Evolutionary conservation across 1,140 invertebrate species (phyloP).

Genomic region (Limonius californicus): DNA sequence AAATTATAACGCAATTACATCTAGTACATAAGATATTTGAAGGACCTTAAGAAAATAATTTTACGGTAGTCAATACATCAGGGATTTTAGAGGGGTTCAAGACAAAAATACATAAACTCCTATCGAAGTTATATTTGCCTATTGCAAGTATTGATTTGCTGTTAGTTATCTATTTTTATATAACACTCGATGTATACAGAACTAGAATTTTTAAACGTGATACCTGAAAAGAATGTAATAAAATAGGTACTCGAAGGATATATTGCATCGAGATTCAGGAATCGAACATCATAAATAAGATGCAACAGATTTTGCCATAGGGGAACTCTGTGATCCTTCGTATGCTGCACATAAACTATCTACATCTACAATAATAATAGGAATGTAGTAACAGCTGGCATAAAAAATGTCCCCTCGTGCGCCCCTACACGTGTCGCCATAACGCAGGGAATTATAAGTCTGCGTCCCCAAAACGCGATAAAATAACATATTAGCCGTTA

Average conservation of each 20-base stretch:
- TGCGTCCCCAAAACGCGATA: neutral
- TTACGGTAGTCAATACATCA: too few relatives aligned
- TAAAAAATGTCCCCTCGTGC: slow-evolving; percentile 7
- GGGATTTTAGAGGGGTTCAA: too few relatives aligned
- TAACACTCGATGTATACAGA: too few relatives aligned
- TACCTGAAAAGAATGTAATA: neutral
- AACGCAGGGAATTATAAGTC: slow-evolving; percentile 7
- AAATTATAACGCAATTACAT: too few relatives aligned
- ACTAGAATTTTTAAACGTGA: too few relatives aligned
- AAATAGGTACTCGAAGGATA: neutral
- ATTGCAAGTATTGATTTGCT: too few relatives aligned
- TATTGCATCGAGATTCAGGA: neutral
- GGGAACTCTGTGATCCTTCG: neutral
- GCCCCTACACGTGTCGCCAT: slow-evolving; percentile 5
- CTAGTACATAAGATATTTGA: too few relatives aligned
- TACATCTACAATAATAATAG: slow-evolving; percentile 6
- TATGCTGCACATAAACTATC: slow-evolving; percentile 13
- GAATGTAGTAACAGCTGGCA: slow-evolving; percentile 12
- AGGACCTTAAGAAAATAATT: too few relatives aligned
- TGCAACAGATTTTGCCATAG: neutral
- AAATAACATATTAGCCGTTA: slow-evolving; percentile 13
- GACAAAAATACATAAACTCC: too few relatives aligned
- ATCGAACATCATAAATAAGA: neutral
- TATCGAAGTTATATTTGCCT: too few relatives aligned
- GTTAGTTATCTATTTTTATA: too few relatives aligned